Base-by-base conservation (phyloP, 2,113 vertebrate genomes). In the Pseudopipra pipra region DNA sequence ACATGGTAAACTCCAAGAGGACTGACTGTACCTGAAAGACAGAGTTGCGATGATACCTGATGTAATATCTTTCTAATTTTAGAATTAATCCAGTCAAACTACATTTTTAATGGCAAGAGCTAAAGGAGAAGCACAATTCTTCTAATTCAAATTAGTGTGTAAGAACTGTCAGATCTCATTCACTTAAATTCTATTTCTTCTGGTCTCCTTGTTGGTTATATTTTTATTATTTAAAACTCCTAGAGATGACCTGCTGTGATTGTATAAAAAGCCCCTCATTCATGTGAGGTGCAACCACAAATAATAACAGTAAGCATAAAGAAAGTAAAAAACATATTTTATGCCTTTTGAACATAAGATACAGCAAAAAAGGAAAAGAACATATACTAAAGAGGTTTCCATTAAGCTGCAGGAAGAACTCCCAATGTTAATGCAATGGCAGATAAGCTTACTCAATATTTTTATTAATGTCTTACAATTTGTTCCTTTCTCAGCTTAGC, bases 61-160 rank as follows among this genome's bases (percentile, higher is more conserved):
- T 39, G 37, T 28, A 31, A 25, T 59, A 81, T 6, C 30, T 59
- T 81, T 76, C 80, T 93, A 76, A 89, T 82, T 95, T 85, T 49
- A 86, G 37, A 62, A 81, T 68, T 0, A 80, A 95, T 90, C n/a
- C 44, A 41, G 72, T 67, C 75, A 84, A 92, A 68, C 33, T 71
- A 37, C 35, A 90, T 86, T 94, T 87, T 87, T 74, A 85, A 92
- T 56, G 21, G 22, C 62, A 91, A 86, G 15, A 13, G 24, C 21
- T 81, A 65, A 90, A 93, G 47, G 43, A 89, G 9, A 93, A 93
- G 24, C 4, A 91, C 81, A 95, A 79, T 37, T 93, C 31, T 76
- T 88, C 28, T 49, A 81, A 81, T 67, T 65, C 72, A 74, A 56
- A 83, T 0, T 3, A 44, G 7, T 44, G 6, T 47, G 15, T 62